Percentiles rank a stretch among this genome's conserved stretches.
Conservation (phyloP, 2,797 vertebrate species). For the Tamandua tetradactyla region DNA sequence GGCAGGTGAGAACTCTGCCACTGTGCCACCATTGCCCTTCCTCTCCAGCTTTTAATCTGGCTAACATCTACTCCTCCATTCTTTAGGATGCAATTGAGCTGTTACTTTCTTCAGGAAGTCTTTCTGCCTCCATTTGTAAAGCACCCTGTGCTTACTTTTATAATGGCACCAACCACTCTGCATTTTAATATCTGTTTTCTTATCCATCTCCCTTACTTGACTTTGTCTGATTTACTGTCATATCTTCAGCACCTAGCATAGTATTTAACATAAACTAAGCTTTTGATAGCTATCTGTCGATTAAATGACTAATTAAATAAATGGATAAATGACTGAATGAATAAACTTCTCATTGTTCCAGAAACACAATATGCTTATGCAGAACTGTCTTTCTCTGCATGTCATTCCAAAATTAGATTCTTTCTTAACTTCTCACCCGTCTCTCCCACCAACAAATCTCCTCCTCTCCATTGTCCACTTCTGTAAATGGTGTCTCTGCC, state of each 20-base stretch:
- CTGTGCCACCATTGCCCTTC: too few relatives aligned
- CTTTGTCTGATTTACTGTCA: conserved; percentile 38
- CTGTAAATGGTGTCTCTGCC: not conserved
- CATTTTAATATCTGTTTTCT: conserved; percentile 47
- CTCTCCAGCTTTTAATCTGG: not conserved
- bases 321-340: conserved; percentile 47
- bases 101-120: conserved; percentile 18
- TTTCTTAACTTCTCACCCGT: not conserved
- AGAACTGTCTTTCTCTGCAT: conserved; percentile 28
- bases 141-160: not conserved
- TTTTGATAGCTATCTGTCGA: conserved; percentile 46
- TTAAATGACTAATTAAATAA: conserved; percentile 45
- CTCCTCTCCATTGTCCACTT: not conserved
- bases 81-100: not conserved
- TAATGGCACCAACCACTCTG: not conserved
- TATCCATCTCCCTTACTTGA: not conserved
- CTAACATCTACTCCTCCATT: not conserved
- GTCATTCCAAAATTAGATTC: conserved; percentile 33
- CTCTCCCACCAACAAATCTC: not conserved
- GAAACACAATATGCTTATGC: conserved; percentile 53
- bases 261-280: conserved; percentile 12
- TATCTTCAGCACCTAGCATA: not conserved
- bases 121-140: not conserved
- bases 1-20: too few relatives aligned
- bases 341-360: conserved; percentile 58